phyloP scores from a whole-genome alignment of 2,797 vertebrate genomes.

The Sebastes trivittatus region DNA sequence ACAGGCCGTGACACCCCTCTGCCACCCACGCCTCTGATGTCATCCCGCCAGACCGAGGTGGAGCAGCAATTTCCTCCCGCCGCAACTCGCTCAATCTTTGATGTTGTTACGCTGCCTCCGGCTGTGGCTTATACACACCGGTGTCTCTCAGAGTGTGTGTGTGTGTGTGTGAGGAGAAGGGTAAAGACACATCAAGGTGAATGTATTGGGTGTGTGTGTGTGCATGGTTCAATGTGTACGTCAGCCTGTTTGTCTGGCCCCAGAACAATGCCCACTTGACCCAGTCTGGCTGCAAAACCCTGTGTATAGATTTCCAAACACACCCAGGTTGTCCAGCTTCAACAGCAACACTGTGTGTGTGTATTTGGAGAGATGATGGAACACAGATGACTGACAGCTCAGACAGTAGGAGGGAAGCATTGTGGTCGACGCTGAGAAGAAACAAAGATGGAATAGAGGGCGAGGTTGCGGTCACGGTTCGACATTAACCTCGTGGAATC shows the following conservation, averaged over 20 bases:
- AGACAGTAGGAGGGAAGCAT: slow-evolving; percentile 36
- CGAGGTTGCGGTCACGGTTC: slow-evolving; percentile 49
- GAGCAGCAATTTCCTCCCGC: slow-evolving; percentile 63
- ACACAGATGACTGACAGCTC: slow-evolving; percentile 48
- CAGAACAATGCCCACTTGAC: slow-evolving; percentile 37
- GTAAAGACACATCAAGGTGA: slow-evolving; percentile 49
- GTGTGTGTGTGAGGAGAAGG: background rate
- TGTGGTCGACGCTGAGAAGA: slow-evolving; percentile 39
- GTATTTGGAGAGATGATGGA: slow-evolving; percentile 19
- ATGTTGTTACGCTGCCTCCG: slow-evolving; percentile 53
- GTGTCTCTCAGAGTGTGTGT: slow-evolving; percentile 5
- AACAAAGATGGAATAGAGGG: slow-evolving; percentile 36
- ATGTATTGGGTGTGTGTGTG: background rate
- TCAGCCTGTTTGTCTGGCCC: background rate
- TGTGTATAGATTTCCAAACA: slow-evolving; percentile 18
- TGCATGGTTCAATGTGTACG: background rate
- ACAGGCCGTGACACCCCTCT: slow-evolving; percentile 36
- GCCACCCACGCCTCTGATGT: slow-evolving; percentile 59
- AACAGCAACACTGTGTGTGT: background rate
- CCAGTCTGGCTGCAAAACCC: slow-evolving; percentile 8
- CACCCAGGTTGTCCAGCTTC: background rate
- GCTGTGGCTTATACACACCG: slow-evolving; percentile 17
- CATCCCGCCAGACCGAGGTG: slow-evolving; percentile 50
- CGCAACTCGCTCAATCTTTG: slow-evolving; percentile 60
- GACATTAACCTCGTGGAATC: slow-evolving; percentile 47